Percentiles rank a stretch among this genome's conserved stretches.
These are phyloP conservation scores for Heteromurus nitidus DNA, from an alignment of 2,888 invertebrate species.

Conservation along the genomic window DNA sequence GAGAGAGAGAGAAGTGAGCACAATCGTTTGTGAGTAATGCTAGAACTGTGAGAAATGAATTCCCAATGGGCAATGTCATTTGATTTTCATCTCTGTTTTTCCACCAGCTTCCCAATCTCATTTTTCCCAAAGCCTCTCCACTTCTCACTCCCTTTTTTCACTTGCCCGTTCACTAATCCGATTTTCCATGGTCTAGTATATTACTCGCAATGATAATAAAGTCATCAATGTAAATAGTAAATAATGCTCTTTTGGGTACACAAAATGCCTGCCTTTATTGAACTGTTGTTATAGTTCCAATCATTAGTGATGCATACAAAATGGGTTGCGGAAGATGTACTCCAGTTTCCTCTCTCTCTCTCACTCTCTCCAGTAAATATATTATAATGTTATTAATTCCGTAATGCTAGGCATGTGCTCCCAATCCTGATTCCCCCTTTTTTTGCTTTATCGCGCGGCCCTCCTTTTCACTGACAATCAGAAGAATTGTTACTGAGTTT, in stretches of 20 bases:
- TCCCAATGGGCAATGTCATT: conserved; percentile 74
- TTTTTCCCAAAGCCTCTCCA: conserved; percentile 10
- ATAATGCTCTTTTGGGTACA: conserved; percentile 48
- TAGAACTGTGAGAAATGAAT: conserved; percentile 74
- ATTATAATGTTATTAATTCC: conserved; percentile 55
- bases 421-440: conserved; percentile 1
- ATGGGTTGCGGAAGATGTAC: conserved; percentile 25
- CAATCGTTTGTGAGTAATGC: conserved; percentile 70
- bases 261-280: conserved; percentile 46
- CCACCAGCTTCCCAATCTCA: conserved; percentile 43
- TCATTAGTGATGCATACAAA: conserved; percentile 62
- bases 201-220: conserved; percentile 51
- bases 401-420: conserved; percentile 25
- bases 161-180: conserved; percentile 28
- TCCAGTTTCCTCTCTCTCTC: conserved; percentile 28
- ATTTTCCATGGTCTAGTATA: not conserved
- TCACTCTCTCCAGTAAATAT: conserved; percentile 40
- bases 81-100: conserved; percentile 73
- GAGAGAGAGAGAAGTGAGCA: conserved; percentile 26
- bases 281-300: conserved; percentile 61
- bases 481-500: not conserved
- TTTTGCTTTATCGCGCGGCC: conserved; percentile 17
- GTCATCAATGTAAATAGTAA: conserved; percentile 59
- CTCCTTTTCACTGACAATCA: conserved; percentile 39
- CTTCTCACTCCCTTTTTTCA: conserved; percentile 18